Base-by-base conservation (phyloP, 2,797 vertebrate species). In the Malacoctenus gilli region DNA sequence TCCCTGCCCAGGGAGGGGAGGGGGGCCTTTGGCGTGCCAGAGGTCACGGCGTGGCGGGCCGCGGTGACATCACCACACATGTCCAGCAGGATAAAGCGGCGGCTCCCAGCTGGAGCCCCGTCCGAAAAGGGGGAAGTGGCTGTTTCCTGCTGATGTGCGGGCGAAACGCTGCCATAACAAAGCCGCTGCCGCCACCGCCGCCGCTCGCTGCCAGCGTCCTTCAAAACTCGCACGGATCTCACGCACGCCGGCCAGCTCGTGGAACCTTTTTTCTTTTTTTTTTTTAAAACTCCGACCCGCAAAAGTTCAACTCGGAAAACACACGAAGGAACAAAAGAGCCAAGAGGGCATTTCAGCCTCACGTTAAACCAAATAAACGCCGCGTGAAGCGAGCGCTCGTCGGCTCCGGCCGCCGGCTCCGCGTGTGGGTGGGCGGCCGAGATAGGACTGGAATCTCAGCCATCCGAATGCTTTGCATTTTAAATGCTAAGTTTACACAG, bases 81-180 rank as follows among this genome's bases (percentile, higher is more conserved):
- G 42, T 52, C 43, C 74, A 78, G 37, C 65, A 47, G 43, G 22
- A 42, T 16, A 22, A 51, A 31, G 51, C 39, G 55, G 47, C 49
- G 42, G 52, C 46, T 70, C 77, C 54, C 72, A 71, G 61, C 56
- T 64, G 57, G 72, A 79, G 8, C 43, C 59, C 83, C 67, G 31
- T 38, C 20, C 22, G 39, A 60, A 75, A 53, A 65, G 87, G n/a
- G n/a, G n/a, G 88, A 89, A 88, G 85, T 82, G 84, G 79, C 87
- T 86, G 87, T 80, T 90, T 91, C 90, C 89, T 91, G 82, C 83
- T 84, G 85, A 88, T 91, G 73, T 72, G 74, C 60, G 59, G 41
- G 42, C 66, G n/a, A 58, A 73, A 84, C 39, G 23, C 54, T 80
- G 76, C 82, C 67, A 77, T 49, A 81, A 84, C 78, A 83, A 80